Evolutionary conservation across 2,113 vertebrate species (phyloP), one percentile per base, ranked within the genome.

Genomic region (Calidris pugnax): DNA sequence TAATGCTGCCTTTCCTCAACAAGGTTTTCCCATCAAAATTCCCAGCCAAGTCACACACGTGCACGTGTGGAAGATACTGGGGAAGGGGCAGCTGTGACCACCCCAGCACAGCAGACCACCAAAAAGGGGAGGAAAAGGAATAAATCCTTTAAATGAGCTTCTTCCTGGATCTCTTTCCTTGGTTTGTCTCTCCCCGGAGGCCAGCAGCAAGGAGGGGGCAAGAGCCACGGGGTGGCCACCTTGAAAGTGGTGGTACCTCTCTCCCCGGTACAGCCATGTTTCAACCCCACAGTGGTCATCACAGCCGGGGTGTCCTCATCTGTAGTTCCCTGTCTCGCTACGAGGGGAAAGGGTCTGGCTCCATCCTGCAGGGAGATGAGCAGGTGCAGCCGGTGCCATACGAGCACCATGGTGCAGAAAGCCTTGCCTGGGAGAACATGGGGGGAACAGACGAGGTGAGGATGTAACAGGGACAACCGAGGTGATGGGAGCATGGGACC

Each of bases 321-420:
- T 28, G 1, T 30, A 64, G 27, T 19, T 35, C 22, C 26, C 13
- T 5, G 7, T 24, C 43, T 9, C 2, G 26, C 26, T 15, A 23
- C 0, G 2, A 74, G 62, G 60, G 33, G 37, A 18, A 60, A 87
- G 39, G 21, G 53, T n/a, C 53, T 30, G 26, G 12, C 30, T 71
- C 26, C n/a, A 17, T 43, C 22, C 26, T 3, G 1, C 60, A 11
- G 26, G 22, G 17, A 69, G 26, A 14, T 17, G 43, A 71, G 56
- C 1, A 3, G 43, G 17, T 53, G 20, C 45, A 55, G n/a, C 17
- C 2, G 2, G 16, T 0, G 1, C 51, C 2, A 0, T 18, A 39
- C 19, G 45, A 39, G 66, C 23, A 22, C 32, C 2, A 0, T 1
- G 1, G 32, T 2, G 1, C 51, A 35, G 30, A 28, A 14, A 50